Percentiles rank a stretch among this genome's conserved stretches.
These are phyloP conservation scores for Tenrec ecaudatus DNA, from an alignment of 2,113 vertebrate species.

Conservation along the genomic window DNA sequence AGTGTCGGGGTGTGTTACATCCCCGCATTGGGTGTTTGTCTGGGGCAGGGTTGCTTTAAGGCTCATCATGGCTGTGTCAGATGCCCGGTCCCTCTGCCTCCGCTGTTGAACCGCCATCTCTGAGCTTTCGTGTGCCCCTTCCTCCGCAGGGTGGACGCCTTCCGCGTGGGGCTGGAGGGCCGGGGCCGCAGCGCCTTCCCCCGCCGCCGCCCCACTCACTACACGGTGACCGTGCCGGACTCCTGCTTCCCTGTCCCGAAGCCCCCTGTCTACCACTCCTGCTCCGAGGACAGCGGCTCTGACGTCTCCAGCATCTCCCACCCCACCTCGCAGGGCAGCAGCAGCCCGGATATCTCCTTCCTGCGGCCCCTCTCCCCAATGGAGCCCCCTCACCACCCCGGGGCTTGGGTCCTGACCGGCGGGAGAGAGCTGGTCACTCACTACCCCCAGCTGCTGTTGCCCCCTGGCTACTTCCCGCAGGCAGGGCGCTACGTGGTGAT, in stretches of 20 bases:
- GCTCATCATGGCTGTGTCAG: neutral
- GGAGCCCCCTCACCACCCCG: neutral
- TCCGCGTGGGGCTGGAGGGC: conserved; percentile 78
- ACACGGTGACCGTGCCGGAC: conserved; percentile 86
- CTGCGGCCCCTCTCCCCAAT: conserved; percentile 67
- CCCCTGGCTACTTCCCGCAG: conserved; percentile 25
- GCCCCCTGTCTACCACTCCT: conserved; percentile 86
- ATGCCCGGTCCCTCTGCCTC: neutral
- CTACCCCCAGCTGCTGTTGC: conserved; percentile 57
- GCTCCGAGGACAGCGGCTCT: conserved; percentile 92
- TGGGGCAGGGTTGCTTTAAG: neutral
- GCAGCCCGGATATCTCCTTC: conserved; percentile 82
- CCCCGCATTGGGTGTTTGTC: neutral
- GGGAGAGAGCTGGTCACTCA: conserved; percentile 47
- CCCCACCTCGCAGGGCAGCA: conserved; percentile 84
- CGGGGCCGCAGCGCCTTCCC: conserved; percentile 86
- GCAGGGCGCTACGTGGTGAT: conserved; percentile 64
- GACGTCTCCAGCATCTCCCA: conserved; percentile 91
- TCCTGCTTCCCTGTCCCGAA: conserved; percentile 82
- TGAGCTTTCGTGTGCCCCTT: neutral
- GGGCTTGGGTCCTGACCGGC: conserved; percentile 11
- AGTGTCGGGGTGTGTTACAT: neutral
- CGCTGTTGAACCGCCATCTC: too few relatives aligned
- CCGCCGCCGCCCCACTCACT: conserved; percentile 86
- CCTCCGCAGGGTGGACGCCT: conserved; percentile 85